These are phyloP conservation scores for Cantharis rustica DNA, from an alignment of 2,888 invertebrate species.

Conservation along the genomic window DNA sequence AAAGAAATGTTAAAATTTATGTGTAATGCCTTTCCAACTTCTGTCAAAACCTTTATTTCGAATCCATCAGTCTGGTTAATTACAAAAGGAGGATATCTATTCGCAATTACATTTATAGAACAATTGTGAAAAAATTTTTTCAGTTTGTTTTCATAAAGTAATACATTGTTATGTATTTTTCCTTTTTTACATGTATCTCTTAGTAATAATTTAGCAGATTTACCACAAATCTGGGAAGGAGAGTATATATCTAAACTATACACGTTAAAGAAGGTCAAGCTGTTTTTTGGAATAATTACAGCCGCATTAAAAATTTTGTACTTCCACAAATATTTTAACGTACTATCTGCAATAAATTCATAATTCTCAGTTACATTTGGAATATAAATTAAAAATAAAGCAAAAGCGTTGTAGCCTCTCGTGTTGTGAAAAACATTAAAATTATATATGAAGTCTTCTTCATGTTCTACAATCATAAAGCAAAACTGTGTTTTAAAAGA, in stretches of 20 bases:
- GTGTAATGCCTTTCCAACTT: slow-evolving; percentile 33
- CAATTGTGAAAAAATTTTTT: slow-evolving; percentile 32
- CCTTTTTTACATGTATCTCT: slow-evolving; percentile 31
- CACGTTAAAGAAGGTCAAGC: slow-evolving; percentile 20
- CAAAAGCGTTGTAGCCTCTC: slow-evolving; percentile 20
- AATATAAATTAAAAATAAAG: slow-evolving; percentile 24
- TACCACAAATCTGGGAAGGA: slow-evolving; percentile 19
- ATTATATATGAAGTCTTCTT: slow-evolving; percentile 13
- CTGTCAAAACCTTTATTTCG: slow-evolving; percentile 36
- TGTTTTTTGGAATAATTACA: slow-evolving; percentile 26
- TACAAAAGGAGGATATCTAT: slow-evolving; percentile 41
- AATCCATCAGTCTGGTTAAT: slow-evolving; percentile 35
- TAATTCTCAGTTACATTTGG: slow-evolving; percentile 1
- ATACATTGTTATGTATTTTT: not conserved
- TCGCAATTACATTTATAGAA: slow-evolving; percentile 30
- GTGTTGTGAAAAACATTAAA: slow-evolving; percentile 8
- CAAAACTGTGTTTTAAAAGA: slow-evolving; percentile 19
- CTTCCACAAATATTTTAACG: slow-evolving; percentile 27
- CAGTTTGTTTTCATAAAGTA: slow-evolving; percentile 19
- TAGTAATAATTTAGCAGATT: slow-evolving; percentile 11
- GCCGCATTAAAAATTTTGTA: slow-evolving; percentile 26
- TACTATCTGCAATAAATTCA: slow-evolving; percentile 11
- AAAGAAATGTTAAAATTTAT: slow-evolving; percentile 44
- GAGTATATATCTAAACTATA: slow-evolving; percentile 28
- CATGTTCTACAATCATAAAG: slow-evolving; percentile 27